phyloP scores from a whole-genome alignment of 92 coral and sea anemone species.

The Muricea muricata region DNA sequence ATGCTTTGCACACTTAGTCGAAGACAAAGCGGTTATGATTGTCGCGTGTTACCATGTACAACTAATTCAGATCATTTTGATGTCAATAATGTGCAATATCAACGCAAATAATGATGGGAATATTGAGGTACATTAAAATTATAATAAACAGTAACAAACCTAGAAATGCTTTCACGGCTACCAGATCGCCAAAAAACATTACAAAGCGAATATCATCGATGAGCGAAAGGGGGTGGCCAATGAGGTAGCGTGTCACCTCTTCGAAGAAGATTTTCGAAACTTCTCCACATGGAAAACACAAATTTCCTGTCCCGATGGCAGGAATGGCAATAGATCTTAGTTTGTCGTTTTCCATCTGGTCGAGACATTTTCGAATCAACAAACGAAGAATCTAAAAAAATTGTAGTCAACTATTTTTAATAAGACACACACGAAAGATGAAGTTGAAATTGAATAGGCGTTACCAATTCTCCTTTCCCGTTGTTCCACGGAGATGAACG shows the following conservation, averaged over 20 bases:
- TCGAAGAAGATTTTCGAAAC: conserved; percentile 68
- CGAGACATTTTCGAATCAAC: conserved; percentile 56
- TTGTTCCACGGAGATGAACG: conserved; percentile 27
- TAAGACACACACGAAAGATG: no score
- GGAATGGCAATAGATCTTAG: conserved; percentile 61
- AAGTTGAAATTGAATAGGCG: neutral
- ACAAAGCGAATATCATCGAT: conserved; percentile 22
- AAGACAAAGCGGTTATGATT: no score
- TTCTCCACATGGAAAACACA: neutral
- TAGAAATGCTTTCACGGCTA: conserved; percentile 16
- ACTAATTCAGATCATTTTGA: no score
- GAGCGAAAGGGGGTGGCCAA: neutral
- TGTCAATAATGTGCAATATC: no score
- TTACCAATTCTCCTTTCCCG: conserved; percentile 19
- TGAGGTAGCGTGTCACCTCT: conserved; percentile 8
- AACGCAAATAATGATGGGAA: no score
- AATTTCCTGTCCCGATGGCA: no score
- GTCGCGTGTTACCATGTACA: no score
- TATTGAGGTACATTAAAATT: no score
- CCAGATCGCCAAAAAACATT: neutral
- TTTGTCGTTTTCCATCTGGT: conserved; percentile 60
- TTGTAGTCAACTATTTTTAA: no score
- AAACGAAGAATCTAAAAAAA: conserved; percentile 13
- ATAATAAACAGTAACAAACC: neutral
- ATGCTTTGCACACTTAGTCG: no score